Conservation (phyloP, 1,140 invertebrate species). For the Vanessa tameamea region DNA sequence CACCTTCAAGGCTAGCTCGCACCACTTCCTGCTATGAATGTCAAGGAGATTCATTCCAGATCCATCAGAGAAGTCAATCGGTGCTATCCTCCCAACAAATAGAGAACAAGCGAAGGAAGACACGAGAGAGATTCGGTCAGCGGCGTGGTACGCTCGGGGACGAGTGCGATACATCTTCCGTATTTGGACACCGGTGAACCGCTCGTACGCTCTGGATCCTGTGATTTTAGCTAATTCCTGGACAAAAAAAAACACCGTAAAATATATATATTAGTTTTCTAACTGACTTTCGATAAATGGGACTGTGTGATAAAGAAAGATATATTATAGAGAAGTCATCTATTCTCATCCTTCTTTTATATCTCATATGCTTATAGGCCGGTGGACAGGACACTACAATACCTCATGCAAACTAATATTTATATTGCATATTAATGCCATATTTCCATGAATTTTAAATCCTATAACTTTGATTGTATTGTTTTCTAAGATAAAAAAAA, state of each 20-base stretch:
- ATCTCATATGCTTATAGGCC: too few species aligned
- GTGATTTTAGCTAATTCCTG: conserved; percentile 91
- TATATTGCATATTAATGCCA: too few species aligned
- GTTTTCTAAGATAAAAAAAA: too few species aligned
- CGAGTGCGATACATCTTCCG: conserved; percentile 90
- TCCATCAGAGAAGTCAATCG: conserved; percentile 95
- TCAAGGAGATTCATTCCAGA: conserved; percentile 98
- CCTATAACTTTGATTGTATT: too few species aligned
- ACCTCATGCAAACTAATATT: too few species aligned
- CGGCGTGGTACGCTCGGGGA: conserved; percentile 88
- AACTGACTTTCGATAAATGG: too few species aligned
- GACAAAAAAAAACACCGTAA: background rate
- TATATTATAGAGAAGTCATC: too few species aligned
- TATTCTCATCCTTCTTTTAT: too few species aligned
- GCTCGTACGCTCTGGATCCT: conserved; percentile 95
- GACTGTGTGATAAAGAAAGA: too few species aligned
- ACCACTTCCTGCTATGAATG: conserved; percentile 91
- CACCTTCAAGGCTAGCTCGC: conserved; percentile 86
- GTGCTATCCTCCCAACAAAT: conserved; percentile 93
- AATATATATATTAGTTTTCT: too few species aligned
- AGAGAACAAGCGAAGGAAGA: conserved; percentile 95
- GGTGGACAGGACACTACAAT: too few species aligned
- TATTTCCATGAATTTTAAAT: too few species aligned
- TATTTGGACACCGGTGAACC: conserved; percentile 97
- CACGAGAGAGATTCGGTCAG: conserved; percentile 94